Conservation (phyloP, 64 coral and sea anemone species). For the Anthopleura sola region DNA sequence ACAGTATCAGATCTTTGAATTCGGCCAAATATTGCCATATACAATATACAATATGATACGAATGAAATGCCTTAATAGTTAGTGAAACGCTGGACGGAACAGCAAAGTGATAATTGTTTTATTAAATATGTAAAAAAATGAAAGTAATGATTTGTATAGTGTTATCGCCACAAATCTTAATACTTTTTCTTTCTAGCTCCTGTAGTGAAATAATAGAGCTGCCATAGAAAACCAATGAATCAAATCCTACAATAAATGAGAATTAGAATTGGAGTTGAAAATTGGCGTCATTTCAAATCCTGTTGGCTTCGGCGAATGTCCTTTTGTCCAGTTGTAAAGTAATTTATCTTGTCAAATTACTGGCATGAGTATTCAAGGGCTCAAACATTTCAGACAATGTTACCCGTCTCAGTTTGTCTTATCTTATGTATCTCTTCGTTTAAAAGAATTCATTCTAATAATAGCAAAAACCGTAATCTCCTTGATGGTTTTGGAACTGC, state of each 20-base stretch:
- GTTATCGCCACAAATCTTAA: background rate
- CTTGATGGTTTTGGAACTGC: background rate
- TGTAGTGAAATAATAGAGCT: background rate
- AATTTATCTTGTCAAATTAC: background rate
- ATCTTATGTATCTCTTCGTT: background rate
- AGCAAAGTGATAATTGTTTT: background rate
- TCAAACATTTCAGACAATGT: background rate
- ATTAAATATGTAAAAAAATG: background rate
- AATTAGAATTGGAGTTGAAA: too few relatives aligned
- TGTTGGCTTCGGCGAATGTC: background rate
- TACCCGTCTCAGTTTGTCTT: background rate
- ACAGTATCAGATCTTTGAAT: background rate
- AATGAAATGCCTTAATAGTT: background rate
- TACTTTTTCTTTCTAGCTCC: background rate
- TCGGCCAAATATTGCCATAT: too few relatives aligned
- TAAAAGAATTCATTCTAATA: too few relatives aligned
- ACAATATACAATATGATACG: background rate
- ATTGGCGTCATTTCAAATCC: too few relatives aligned
- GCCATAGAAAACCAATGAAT: too few relatives aligned
- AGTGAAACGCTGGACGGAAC: too few relatives aligned
- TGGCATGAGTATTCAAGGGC: background rate
- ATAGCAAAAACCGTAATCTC: background rate
- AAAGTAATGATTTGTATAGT: background rate
- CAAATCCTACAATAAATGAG: too few relatives aligned
- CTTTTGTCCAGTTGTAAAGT: background rate